phyloP scores from a whole-genome alignment of 2,113 vertebrate genomes.

The Forbesichthys agassizii region DNA sequence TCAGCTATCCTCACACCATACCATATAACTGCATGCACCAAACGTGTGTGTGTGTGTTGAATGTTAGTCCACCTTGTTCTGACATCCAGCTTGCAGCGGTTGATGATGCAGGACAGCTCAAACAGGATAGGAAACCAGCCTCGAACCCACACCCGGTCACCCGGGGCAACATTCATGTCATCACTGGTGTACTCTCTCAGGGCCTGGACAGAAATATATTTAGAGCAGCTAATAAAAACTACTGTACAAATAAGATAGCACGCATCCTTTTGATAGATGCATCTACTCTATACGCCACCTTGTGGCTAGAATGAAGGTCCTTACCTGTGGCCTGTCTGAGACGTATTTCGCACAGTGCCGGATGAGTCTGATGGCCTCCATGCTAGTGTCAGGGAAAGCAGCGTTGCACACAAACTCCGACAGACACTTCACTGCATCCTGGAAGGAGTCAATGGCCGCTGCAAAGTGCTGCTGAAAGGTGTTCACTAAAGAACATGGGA shows the following conservation, averaged over 20 bases:
- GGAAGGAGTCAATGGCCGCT: constrained; percentile 96
- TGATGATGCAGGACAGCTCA: constrained; percentile 97
- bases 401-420: constrained; percentile 97
- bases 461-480: constrained; percentile 94
- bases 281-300: background rate
- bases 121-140: constrained; percentile 99
- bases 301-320: background rate
- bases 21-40: too few relatives aligned
- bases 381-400: constrained; percentile 94
- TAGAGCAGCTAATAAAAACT: background rate
- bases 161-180: constrained; percentile 97
- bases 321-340: constrained; percentile 91
- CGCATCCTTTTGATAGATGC: background rate
- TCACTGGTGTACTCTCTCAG: constrained; percentile 97
- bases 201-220: constrained; percentile 73
- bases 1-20: too few relatives aligned
- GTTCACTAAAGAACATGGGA: constrained; percentile 74
- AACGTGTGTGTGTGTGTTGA: background rate
- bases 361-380: constrained; percentile 96
- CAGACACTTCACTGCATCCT: constrained; percentile 96
- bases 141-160: constrained; percentile 95
- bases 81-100: constrained; percentile 95
- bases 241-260: background rate
- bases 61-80: constrained; percentile 84
- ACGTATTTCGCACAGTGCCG: constrained; percentile 95